A percentile compares a stretch with the other conserved stretches of the same genome.
phyloP scores from a whole-genome alignment of 2,797 vertebrate genomes.

The Huso huso region DNA sequence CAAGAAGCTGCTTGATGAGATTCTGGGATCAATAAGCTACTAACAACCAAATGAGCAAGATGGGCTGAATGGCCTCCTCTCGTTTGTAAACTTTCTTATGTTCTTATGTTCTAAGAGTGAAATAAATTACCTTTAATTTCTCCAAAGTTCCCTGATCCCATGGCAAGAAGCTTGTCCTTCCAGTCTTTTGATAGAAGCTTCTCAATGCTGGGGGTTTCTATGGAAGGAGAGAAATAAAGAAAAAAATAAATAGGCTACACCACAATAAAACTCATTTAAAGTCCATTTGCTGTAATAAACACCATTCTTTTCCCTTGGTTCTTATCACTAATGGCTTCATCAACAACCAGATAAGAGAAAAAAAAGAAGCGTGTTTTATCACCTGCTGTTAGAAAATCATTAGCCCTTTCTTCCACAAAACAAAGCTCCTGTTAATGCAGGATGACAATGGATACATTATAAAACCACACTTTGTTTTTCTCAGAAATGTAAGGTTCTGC shows the following conservation, averaged over 20 bases:
- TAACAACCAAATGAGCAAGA: no score
- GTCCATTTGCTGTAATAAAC: slow-evolving; percentile 93
- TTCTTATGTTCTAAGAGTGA: background rate
- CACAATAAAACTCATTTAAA: slow-evolving; percentile 90
- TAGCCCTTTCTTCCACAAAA: slow-evolving; percentile 88
- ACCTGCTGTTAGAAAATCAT: slow-evolving; percentile 97
- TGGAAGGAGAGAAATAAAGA: slow-evolving; percentile 59
- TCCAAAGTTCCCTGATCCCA: slow-evolving; percentile 96
- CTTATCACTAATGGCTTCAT: slow-evolving; percentile 84
- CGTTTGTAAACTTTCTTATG: no score
- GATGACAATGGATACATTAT: slow-evolving; percentile 85
- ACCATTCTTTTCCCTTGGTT: slow-evolving; percentile 47
- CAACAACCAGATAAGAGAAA: slow-evolving; percentile 74
- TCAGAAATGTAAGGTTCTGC: slow-evolving; percentile 47
- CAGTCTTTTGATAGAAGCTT: slow-evolving; percentile 98
- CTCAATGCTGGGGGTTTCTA: slow-evolving; percentile 96
- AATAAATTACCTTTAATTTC: slow-evolving; percentile 89
- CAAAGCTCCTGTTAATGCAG: slow-evolving; percentile 87
- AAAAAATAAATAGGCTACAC: slow-evolving; percentile 73
- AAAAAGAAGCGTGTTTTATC: slow-evolving; percentile 68
- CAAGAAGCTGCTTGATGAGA: no score
- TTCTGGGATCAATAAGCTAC: no score
- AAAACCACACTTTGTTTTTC: slow-evolving; percentile 83
- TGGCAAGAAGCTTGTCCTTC: slow-evolving; percentile 98
- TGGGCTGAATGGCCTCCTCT: no score